Conservation (phyloP, 2,113 vertebrate genomes). For the Pao palembangensis region DNA sequence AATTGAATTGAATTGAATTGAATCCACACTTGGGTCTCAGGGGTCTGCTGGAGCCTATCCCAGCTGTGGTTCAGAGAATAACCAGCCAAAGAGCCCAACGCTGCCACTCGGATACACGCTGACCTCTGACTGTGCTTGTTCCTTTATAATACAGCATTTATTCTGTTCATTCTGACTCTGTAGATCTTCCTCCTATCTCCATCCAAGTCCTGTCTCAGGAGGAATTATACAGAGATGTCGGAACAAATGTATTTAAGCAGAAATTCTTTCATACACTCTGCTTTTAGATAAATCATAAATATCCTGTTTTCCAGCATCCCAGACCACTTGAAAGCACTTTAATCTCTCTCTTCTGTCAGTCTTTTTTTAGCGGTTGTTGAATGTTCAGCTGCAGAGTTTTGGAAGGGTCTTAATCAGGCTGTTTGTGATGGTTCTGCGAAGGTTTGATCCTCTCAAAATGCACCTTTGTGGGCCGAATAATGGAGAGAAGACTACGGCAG, state of each 20-base stretch:
- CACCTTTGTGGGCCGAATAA: constrained; percentile 3
- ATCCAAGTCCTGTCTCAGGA: background rate
- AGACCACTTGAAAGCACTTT: background rate
- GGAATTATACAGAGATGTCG: constrained; percentile 10
- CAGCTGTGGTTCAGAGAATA: constrained; percentile 36
- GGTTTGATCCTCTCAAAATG: constrained; percentile 19
- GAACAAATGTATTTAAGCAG: constrained; percentile 18
- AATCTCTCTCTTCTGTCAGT: background rate
- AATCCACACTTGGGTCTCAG: too few species aligned
- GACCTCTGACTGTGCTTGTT: constrained; percentile 48
- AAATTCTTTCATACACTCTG: too few species aligned
- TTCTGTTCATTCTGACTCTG: constrained; percentile 10
- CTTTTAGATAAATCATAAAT: too few species aligned
- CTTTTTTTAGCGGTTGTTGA: background rate
- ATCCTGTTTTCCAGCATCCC: background rate
- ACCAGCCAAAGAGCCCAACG: constrained; percentile 42
- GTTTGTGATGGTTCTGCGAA: constrained; percentile 27
- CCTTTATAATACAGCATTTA: background rate
- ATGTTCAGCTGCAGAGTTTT: constrained; percentile 14
- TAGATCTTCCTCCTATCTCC: background rate
- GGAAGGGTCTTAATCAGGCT: constrained; percentile 1
- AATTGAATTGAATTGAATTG: too few species aligned
- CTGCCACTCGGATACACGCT: constrained; percentile 17
- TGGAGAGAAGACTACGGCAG: background rate
- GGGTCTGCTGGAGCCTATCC: too few species aligned